A percentile compares a stretch with the other conserved stretches of the same genome.
These are phyloP conservation scores for Engystomops pustulosus DNA, from an alignment of 2,113 vertebrate species.

Conservation along the genomic window DNA sequence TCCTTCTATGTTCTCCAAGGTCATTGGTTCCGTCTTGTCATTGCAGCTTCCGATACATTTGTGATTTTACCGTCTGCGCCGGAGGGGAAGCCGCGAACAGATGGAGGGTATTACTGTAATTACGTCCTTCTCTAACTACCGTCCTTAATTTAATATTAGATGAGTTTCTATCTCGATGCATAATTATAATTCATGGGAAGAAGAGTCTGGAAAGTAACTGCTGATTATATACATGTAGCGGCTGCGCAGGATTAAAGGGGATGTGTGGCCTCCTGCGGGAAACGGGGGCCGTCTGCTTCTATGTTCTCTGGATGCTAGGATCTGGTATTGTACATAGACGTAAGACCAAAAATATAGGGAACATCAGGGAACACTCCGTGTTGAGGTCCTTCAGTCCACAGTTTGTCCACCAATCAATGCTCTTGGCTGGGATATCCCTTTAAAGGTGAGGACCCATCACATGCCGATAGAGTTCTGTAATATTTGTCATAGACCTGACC, in stretches of 20 bases:
- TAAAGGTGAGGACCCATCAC: too few species aligned
- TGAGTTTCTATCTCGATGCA: neutral
- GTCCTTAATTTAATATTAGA: slow-evolving; percentile 45
- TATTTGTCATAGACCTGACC: too few species aligned
- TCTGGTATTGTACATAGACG: too few species aligned
- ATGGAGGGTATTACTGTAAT: slow-evolving; percentile 37
- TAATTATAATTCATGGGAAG: slow-evolving; percentile 17
- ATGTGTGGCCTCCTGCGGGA: neutral
- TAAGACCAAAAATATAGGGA: too few species aligned
- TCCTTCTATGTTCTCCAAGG: slow-evolving; percentile 2
- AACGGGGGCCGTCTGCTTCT: too few species aligned
- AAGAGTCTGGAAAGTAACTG: neutral
- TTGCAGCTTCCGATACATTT: neutral
- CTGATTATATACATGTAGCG: neutral
- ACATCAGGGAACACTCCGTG: too few species aligned
- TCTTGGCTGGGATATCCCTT: too few species aligned
- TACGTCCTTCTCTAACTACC: slow-evolving; percentile 36
- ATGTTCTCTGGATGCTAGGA: too few species aligned
- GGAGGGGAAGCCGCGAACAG: slow-evolving; percentile 36
- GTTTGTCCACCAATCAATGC: too few species aligned
- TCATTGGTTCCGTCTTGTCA: neutral
- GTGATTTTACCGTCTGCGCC: slow-evolving; percentile 32
- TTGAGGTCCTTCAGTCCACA: too few species aligned
- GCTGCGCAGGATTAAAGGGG: neutral
- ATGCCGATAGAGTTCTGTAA: too few species aligned